Base-by-base conservation (phyloP, 2,888 invertebrate genomes). In the Syritta pipiens region DNA sequence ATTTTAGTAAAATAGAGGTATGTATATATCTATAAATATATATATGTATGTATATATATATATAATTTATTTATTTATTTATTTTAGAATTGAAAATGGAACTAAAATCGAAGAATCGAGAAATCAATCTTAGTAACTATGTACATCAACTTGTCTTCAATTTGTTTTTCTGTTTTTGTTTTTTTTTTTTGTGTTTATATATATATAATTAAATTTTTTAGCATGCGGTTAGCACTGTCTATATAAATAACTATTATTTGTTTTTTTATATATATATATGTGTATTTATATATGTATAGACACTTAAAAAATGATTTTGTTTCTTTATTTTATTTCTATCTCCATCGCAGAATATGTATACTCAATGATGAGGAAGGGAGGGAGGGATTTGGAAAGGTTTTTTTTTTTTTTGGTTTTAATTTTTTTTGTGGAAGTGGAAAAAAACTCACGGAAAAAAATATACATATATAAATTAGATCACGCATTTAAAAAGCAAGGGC, bases 11-110 rank as follows among this genome's bases (percentile, higher is more conserved):
- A 79, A 79, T 79, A 79, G 79, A 79, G 57, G 65, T 79, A 79
- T 79, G 74, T 79, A 74, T 79, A 79, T 74, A 79, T 79, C 74
- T 79, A 79, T 79, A 79, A 68, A 79, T 79, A 79, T 79, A 74
- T 69, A 60, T 67, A 69, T 76, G 42, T 69, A 12, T 69, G 24
- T 53, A 49, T 79, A 67, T 79, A 62, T 71, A 32, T 67, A 67
- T 37, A 55, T 32, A 20, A 19, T 62, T 48, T 20, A 32, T 60
- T 48, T 53, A 49, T 65, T 63, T 75, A 60, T 72, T 72, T 68
- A 67, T 69, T 76, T n/a, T 68, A 79, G 79, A 79, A 74, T 79
- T 74, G 14, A 74, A 68, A 79, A 68, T 67, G 67, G 62, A 79
- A 79, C 74, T 79, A 37, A 79, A 69, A 48, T 63, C 72, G 60